phyloP scores from a whole-genome alignment of 2,113 vertebrate species.

The Saiga tatarica region DNA sequence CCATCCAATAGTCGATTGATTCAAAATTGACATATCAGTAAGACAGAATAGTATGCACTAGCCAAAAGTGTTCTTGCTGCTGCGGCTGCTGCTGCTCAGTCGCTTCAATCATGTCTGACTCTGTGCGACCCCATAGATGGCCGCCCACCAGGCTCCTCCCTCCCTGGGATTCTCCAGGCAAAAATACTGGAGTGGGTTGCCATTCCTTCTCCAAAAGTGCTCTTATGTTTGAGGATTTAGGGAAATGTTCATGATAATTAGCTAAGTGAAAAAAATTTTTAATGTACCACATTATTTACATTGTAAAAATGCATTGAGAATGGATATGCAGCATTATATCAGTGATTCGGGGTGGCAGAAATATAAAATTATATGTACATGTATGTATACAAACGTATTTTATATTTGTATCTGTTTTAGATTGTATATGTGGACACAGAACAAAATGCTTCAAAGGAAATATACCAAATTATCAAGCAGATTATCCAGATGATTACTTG shows the following conservation, averaged over 20 bases:
- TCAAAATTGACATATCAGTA: not conserved
- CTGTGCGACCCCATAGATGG: not conserved
- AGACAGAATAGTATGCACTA: not conserved
- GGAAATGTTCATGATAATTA: not conserved
- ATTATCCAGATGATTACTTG: not conserved
- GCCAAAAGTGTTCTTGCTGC: not conserved
- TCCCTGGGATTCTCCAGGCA: too few relatives aligned
- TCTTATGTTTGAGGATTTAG: not conserved
- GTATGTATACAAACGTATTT: not conserved
- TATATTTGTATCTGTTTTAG: not conserved
- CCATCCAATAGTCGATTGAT: not conserved
- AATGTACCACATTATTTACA: not conserved
- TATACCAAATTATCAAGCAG: not conserved
- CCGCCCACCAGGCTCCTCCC: too few relatives aligned
- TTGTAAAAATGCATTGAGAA: not conserved
- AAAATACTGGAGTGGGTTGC: not conserved
- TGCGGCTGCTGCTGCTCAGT: not conserved
- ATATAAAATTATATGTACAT: not conserved
- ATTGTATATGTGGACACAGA: not conserved
- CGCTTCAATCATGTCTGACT: not conserved
- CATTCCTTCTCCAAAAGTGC: not conserved
- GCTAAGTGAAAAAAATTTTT: not conserved
- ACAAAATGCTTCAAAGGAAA: not conserved
- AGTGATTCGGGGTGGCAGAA: not conserved
- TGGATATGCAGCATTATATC: not conserved